A percentile compares a stretch with the other conserved stretches of the same genome.
Evolutionary conservation across 2,113 vertebrate species (phyloP).

Genomic region (Scophthalmus maximus): DNA sequence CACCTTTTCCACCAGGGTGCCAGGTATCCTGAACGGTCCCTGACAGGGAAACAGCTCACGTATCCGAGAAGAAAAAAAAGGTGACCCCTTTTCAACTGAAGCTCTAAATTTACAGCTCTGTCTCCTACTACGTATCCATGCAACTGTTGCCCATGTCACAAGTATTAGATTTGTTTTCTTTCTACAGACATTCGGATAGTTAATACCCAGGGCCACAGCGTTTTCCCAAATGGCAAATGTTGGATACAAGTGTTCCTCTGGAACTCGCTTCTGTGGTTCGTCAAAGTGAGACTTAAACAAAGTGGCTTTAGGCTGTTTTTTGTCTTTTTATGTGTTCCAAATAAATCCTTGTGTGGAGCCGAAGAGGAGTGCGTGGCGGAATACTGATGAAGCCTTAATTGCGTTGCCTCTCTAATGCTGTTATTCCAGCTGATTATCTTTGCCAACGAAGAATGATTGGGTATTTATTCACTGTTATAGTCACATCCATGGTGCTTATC

Average conservation of each 20-base stretch:
- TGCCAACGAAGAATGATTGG: slow-evolving; percentile 8
- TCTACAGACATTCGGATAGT: too few relatives aligned
- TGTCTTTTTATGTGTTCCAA: slow-evolving; percentile 18
- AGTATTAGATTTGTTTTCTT: slow-evolving; percentile 22
- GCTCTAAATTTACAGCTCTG: slow-evolving; percentile 13
- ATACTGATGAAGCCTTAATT: slow-evolving; percentile 24
- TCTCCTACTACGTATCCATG: slow-evolving; percentile 26
- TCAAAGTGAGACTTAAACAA: neutral
- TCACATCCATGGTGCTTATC: slow-evolving; percentile 37
- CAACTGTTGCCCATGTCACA: neutral
- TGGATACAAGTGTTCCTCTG: too few relatives aligned
- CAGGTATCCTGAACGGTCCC: neutral
- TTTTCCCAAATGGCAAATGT: too few relatives aligned
- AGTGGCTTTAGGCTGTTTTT: slow-evolving; percentile 28
- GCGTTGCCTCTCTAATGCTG: neutral
- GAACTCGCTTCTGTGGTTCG: neutral
- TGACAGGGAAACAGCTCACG: neutral
- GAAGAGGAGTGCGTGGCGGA: neutral
- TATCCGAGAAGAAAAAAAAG: neutral
- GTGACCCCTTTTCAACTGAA: neutral
- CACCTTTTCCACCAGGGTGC: neutral
- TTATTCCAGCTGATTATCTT: slow-evolving; percentile 23
- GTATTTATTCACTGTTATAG: slow-evolving; percentile 8
- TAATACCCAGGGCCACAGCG: too few relatives aligned
- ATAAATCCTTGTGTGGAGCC: neutral